A percentile compares a stretch with the other conserved stretches of the same genome.
These are phyloP conservation scores for Indri indri DNA, from an alignment of 2,113 vertebrate genomes.

Conservation along the genomic window DNA sequence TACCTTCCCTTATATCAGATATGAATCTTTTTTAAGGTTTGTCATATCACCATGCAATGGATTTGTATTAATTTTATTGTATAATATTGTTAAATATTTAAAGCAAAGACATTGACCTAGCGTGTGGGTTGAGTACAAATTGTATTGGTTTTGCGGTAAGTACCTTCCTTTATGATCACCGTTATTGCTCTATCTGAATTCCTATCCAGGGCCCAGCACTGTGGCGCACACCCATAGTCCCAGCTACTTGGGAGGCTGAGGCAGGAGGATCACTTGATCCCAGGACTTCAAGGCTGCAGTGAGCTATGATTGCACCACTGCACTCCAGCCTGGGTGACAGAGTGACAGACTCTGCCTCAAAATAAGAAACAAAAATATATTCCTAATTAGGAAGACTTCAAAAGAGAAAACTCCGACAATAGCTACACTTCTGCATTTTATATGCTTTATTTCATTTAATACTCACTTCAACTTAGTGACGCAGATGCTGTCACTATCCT, in stretches of 20 bases:
- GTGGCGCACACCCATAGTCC: too few relatives aligned
- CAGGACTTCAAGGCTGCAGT: too few relatives aligned
- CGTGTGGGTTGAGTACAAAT: background rate
- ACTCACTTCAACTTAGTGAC: background rate
- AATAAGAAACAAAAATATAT: too few relatives aligned
- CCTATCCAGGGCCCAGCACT: background rate
- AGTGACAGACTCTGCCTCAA: too few relatives aligned
- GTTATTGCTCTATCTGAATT: background rate
- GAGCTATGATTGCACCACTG: too few relatives aligned
- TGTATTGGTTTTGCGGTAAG: background rate
- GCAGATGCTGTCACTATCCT: background rate
- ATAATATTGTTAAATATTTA: background rate
- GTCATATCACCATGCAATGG: background rate
- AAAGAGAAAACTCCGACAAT: background rate
- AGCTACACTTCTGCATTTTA: background rate
- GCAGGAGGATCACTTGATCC: too few relatives aligned
- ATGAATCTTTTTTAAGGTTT: background rate
- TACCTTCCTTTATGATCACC: background rate
- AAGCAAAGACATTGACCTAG: background rate
- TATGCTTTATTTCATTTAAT: background rate
- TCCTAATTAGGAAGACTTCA: background rate
- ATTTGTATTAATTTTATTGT: background rate
- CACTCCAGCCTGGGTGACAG: too few relatives aligned
- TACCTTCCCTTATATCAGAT: background rate
- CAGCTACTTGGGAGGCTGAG: too few relatives aligned